A percentile compares a stretch with the other conserved stretches of the same genome.
These are phyloP conservation scores for Cliona cf. orientalis DNA, from an alignment of 37 sponge, comb jelly and placozoan genomes.

Conservation along the genomic window DNA sequence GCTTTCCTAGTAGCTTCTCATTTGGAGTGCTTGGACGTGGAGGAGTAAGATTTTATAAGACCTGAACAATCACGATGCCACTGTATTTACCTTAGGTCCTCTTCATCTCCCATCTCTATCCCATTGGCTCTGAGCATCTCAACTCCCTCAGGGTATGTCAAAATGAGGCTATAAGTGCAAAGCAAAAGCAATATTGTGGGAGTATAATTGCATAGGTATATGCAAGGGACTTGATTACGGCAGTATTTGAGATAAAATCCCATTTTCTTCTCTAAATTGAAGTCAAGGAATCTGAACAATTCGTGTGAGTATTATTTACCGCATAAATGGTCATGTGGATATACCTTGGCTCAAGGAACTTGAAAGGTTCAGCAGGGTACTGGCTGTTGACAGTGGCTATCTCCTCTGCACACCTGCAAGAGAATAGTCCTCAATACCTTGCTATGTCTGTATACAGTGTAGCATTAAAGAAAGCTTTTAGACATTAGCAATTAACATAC, in stretches of 20 bases:
- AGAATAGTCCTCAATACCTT: no score
- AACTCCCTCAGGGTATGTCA: conserved; percentile 61
- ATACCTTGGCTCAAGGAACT: conserved; percentile 95
- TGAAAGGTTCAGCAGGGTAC: conserved; percentile 97
- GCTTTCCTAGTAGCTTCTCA: conserved; percentile 94
- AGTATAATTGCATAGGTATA: no score
- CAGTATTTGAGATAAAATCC: no score
- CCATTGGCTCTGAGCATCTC: conserved; percentile 94
- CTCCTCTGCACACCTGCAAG: conserved; percentile 86
- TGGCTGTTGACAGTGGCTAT: conserved; percentile 90
- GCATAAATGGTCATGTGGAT: no score
- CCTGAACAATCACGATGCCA: not conserved
- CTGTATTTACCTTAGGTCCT: conserved; percentile 88
- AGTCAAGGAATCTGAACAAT: not conserved
- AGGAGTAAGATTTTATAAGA: not conserved
- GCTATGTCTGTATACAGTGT: no score
- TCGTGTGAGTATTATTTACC: not conserved
- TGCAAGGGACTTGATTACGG: no score
- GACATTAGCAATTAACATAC: no score
- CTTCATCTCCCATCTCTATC: conserved; percentile 95
- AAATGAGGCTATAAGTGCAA: conserved; percentile 2
- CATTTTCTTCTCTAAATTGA: no score
- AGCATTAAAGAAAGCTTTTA: no score
- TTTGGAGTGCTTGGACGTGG: conserved; percentile 84
- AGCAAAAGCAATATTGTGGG: not conserved